phyloP scores from a whole-genome alignment of 2,888 invertebrate species.

The Drosophila neotestacea region DNA sequence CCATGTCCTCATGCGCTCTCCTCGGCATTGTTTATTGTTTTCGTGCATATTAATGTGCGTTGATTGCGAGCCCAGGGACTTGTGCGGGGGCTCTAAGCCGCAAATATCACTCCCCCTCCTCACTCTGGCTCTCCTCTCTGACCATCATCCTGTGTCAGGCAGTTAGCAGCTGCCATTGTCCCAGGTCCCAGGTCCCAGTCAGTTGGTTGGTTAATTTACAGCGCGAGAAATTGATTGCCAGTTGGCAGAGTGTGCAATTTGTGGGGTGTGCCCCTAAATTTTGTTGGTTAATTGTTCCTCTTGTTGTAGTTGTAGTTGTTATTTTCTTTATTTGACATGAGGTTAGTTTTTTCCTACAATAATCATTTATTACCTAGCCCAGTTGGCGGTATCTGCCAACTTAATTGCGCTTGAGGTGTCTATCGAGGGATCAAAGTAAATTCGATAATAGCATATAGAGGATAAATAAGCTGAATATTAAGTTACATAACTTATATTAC shows the following conservation, averaged over 20 bases:
- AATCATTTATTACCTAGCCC: conserved; percentile 30
- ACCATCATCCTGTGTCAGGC: conserved; percentile 34
- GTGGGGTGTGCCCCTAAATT: conserved; percentile 61
- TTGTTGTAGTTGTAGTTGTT: conserved; percentile 16
- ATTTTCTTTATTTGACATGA: conserved; percentile 24
- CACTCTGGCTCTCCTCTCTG: too few relatives aligned
- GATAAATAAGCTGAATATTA: neutral
- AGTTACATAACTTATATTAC: neutral
- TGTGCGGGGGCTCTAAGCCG: conserved; percentile 48
- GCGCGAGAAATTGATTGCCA: conserved; percentile 80
- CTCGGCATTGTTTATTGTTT: conserved; percentile 78
- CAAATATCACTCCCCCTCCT: conserved; percentile 17
- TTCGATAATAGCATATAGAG: conserved; percentile 4
- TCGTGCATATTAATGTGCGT: conserved; percentile 83
- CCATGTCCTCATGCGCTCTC: conserved; percentile 2
- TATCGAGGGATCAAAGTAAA: conserved; percentile 26
- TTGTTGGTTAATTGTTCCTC: conserved; percentile 70
- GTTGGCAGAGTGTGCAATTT: conserved; percentile 61
- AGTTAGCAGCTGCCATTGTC: conserved; percentile 74
- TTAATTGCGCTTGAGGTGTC: conserved; percentile 54
- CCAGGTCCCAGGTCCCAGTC: conserved; percentile 23
- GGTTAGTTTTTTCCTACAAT: conserved; percentile 30
- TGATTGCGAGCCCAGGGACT: conserved; percentile 69
- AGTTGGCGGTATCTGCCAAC: conserved; percentile 46
- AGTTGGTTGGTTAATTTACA: conserved; percentile 78